Evolutionary conservation across 37 sponge, comb jelly and placozoan genomes (phyloP).

Genomic region (Chondrosia reniformis): DNA sequence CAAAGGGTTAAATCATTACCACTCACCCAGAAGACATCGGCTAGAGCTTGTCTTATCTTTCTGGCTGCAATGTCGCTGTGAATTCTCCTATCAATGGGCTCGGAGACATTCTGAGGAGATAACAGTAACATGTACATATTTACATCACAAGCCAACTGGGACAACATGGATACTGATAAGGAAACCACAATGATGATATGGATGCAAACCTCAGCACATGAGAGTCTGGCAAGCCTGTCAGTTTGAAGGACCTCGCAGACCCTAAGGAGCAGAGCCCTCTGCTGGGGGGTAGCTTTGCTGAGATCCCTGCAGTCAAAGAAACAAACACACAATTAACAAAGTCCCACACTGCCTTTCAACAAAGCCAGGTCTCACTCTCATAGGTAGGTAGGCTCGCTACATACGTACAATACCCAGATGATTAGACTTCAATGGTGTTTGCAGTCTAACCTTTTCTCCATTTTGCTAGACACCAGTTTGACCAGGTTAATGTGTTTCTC

Average conservation of each 20-base stretch:
- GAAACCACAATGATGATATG: background rate
- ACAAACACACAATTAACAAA: too few species aligned
- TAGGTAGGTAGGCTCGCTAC: too few species aligned
- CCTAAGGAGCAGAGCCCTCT: slow-evolving; percentile 35
- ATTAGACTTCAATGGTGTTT: too few species aligned
- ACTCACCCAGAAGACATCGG: slow-evolving; percentile 68
- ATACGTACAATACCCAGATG: too few species aligned
- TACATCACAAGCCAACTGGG: background rate
- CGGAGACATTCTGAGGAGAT: slow-evolving; percentile 43
- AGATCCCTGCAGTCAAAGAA: slow-evolving; percentile 30
- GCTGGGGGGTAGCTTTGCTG: slow-evolving; percentile 26
- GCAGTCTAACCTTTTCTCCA: slow-evolving; percentile 25
- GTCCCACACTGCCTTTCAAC: too few species aligned
- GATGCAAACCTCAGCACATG: slow-evolving; percentile 43
- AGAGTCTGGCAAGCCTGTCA: slow-evolving; percentile 52
- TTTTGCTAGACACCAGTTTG: slow-evolving; percentile 14
- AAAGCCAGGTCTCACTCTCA: too few species aligned
- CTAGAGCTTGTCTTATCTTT: slow-evolving; percentile 53
- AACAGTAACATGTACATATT: background rate
- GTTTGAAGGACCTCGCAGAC: slow-evolving; percentile 41
- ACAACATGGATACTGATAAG: background rate
- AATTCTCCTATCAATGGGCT: slow-evolving; percentile 63
- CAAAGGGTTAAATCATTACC: too few species aligned
- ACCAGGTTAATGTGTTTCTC: slow-evolving; percentile 68
- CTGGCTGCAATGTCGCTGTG: slow-evolving; percentile 51